Evolutionary conservation across 64 coral and sea anemone species (phyloP).

Genomic region (Porites lutea): DNA sequence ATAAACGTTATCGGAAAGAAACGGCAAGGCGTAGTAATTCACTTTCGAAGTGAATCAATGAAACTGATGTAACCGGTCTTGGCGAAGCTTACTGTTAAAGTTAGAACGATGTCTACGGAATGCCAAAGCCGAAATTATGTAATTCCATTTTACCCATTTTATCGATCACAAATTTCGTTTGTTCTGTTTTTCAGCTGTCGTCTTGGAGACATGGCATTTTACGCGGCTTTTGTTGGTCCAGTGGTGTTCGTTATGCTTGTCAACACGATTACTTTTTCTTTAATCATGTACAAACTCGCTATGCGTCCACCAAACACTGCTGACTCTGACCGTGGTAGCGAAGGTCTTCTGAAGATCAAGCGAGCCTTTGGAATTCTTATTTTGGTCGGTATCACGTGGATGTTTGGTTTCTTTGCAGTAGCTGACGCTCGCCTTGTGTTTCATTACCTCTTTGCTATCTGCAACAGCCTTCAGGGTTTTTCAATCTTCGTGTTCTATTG

Average conservation of each 20-base stretch:
- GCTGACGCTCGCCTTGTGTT: constrained; percentile 83
- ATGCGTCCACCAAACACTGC: constrained; percentile 83
- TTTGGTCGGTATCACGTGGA: constrained; percentile 92
- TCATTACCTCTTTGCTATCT: constrained; percentile 87
- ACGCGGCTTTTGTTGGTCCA: constrained; percentile 80
- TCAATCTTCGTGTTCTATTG: constrained; percentile 98
- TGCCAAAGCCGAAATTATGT: background rate
- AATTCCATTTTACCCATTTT: background rate
- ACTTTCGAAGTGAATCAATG: too few relatives aligned
- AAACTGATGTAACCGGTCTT: too few relatives aligned
- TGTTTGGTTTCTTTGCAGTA: constrained; percentile 93
- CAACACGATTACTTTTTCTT: constrained; percentile 80
- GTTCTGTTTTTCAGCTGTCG: constrained; percentile 78
- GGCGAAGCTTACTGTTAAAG: too few relatives aligned
- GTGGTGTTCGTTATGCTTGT: constrained; percentile 82
- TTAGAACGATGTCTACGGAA: too few relatives aligned
- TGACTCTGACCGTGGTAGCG: constrained; percentile 71
- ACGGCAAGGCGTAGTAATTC: too few relatives aligned
- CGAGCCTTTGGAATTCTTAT: constrained; percentile 96
- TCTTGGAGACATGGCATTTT: constrained; percentile 88
- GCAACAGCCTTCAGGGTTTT: constrained; percentile 97
- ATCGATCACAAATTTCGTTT: background rate
- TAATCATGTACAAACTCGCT: constrained; percentile 98
- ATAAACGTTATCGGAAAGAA: too few relatives aligned
- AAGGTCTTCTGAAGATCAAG: constrained; percentile 80